Evolutionary conservation across 2,888 invertebrate species (phyloP), one percentile per base, ranked within the genome.

Genomic region (Oligia strigilis): DNA sequence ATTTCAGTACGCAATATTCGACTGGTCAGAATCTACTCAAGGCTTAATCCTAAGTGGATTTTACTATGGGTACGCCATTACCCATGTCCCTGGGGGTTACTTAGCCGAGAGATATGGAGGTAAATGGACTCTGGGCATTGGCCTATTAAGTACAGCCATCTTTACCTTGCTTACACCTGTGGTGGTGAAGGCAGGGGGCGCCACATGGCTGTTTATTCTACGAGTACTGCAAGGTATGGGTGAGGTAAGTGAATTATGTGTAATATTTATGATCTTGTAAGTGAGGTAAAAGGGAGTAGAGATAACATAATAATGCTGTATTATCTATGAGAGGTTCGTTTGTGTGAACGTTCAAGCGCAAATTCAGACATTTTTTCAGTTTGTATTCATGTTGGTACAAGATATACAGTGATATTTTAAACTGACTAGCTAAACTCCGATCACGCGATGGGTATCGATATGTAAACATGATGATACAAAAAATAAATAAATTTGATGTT

Each of bases 21-120:
- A 98, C 40, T 98, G 98, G 98, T 97, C 97, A n/a, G 98, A 98
- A 91, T 95, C 97, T n/a, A 97, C 98, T 14, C 98, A 98, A 96
- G 99, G 99, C 0, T 92, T 98, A 40, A 98, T 99, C 74, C 96
- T 99, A 4, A 98, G 98, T 71, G 98, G 98, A 0, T 99, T 99
- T 94, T 99, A 98, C 95, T 98, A 98, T 96, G 99, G 99, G 2
- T 99, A 99, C 93, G 98, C 98, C 5, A 93, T 98, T n/a, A 98
- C 98, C 0, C 99, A 99, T 90, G 95, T 99, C 75, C 99, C 99
- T 0, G 99, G 99, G 49, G 99, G 99, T 69, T 97, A 98, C 90
- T 94, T 99, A 81, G 98, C 99, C 0, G 98, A 98, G 90, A 98
- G 97, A 91, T 98, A 98, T 88, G 99, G 99, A 62, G 99, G 99